These are phyloP conservation scores for Resseliella maxima DNA, from an alignment of 2,888 invertebrate genomes.

Conservation along the genomic window DNA sequence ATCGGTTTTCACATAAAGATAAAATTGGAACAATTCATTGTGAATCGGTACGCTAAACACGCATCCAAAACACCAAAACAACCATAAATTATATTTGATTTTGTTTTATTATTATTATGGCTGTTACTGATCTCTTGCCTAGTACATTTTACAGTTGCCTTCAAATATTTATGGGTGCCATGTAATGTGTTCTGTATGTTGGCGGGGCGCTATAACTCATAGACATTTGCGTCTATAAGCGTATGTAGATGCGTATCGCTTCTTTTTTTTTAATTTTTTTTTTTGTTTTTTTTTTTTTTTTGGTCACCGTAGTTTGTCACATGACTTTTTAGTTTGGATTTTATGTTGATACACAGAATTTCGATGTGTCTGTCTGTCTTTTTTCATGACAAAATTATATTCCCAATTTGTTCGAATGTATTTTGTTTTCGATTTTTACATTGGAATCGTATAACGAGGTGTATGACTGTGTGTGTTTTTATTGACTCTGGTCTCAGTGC, in stretches of 20 bases:
- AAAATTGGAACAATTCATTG: conserved; percentile 19
- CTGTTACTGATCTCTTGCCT: not conserved
- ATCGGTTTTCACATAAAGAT: not conserved
- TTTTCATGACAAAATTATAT: too few relatives aligned
- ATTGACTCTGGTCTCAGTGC: too few relatives aligned
- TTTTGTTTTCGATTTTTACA: too few relatives aligned
- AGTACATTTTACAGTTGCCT: not conserved
- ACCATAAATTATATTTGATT: conserved; percentile 30
- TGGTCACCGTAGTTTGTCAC: conserved; percentile 36
- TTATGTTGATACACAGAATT: not conserved
- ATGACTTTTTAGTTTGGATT: not conserved
- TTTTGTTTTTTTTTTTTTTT: not conserved
- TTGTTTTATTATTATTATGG: not conserved
- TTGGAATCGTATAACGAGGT: too few relatives aligned
- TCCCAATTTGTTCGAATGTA: too few relatives aligned
- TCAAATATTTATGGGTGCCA: not conserved
- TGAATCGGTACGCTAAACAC: conserved; percentile 29
- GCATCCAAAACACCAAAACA: conserved; percentile 30
- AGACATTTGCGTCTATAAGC: conserved; percentile 2
- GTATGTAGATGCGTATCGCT: not conserved
- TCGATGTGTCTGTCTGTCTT: not conserved
- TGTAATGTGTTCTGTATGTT: conserved; percentile 8
- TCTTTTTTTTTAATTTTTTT: too few relatives aligned
- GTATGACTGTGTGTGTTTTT: too few relatives aligned
- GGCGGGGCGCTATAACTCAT: not conserved